Evolutionary conservation across 2,888 invertebrate species (phyloP).

Genomic region (Xestia ashworthii): DNA sequence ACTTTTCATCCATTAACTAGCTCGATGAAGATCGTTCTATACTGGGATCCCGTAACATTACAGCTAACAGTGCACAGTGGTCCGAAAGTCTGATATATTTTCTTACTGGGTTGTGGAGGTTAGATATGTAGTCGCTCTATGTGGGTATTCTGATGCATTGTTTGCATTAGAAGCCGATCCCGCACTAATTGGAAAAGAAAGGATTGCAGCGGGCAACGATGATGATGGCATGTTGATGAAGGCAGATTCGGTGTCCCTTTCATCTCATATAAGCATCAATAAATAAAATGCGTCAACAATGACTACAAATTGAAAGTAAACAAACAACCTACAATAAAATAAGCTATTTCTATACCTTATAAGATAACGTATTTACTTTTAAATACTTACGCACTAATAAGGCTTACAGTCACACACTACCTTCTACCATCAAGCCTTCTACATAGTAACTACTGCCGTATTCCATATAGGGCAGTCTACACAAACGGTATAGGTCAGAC

Average conservation of each 20-base stretch:
- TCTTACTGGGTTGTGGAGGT: not conserved
- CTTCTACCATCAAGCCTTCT: not conserved
- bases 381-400: slow-evolving; percentile 14
- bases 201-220: too few species aligned
- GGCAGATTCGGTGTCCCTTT: too few species aligned
- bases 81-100: too few species aligned
- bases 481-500: slow-evolving; percentile 66
- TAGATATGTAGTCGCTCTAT: not conserved
- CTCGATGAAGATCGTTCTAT: too few species aligned
- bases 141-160: not conserved
- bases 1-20: too few species aligned
- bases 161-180: not conserved
- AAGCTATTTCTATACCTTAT: slow-evolving; percentile 10
- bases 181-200: not conserved
- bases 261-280: not conserved
- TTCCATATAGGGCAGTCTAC: slow-evolving; percentile 37
- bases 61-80: too few species aligned
- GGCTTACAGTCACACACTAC: slow-evolving; percentile 18
- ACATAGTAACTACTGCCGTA: slow-evolving; percentile 24
- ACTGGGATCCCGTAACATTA: too few species aligned
- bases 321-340: not conserved
- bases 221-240: not conserved
- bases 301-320: not conserved
- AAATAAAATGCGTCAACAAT: not conserved
- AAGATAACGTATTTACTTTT: slow-evolving; percentile 25